phyloP scores from a whole-genome alignment of 2,888 invertebrate genomes.

The Lissonota sp. region DNA sequence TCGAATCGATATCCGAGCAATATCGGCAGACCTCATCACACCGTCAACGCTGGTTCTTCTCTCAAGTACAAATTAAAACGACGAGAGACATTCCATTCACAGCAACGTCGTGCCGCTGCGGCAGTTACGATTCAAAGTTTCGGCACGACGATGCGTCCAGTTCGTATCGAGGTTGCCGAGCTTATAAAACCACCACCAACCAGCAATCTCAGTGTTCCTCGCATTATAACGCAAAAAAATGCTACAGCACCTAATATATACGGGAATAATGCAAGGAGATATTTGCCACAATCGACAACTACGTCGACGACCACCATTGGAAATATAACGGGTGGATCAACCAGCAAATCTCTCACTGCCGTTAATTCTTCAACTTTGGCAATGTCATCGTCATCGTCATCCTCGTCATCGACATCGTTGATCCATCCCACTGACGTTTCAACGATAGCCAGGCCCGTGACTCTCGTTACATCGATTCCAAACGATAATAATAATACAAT shows the following conservation, averaged over 20 bases:
- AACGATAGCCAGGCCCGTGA: too few relatives aligned
- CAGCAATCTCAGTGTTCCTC: conserved; percentile 80
- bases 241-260: conserved; percentile 76
- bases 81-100: conserved; percentile 83
- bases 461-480: not conserved
- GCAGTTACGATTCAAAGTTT: conserved; percentile 53
- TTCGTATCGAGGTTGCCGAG: conserved; percentile 80
- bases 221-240: conserved; percentile 78
- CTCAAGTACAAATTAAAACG: conserved; percentile 74
- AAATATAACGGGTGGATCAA: not conserved
- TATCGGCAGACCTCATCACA: not conserved
- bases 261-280: conserved; percentile 84
- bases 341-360: not conserved
- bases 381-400: too few relatives aligned
- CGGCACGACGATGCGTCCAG: conserved; percentile 70
- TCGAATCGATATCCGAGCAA: conserved; percentile 32
- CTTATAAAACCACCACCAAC: conserved; percentile 78
- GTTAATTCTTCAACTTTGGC: too few relatives aligned
- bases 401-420: too few relatives aligned
- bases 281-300: conserved; percentile 76
- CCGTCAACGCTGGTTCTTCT: too few relatives aligned
- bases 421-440: too few relatives aligned
- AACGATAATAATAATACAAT: conserved; percentile 4
- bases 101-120: conserved; percentile 69
- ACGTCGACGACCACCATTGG: not conserved